A percentile compares a stretch with the other conserved stretches of the same genome.
These are phyloP conservation scores for Cottus gobio DNA, from an alignment of 2,113 vertebrate species.

Conservation along the genomic window DNA sequence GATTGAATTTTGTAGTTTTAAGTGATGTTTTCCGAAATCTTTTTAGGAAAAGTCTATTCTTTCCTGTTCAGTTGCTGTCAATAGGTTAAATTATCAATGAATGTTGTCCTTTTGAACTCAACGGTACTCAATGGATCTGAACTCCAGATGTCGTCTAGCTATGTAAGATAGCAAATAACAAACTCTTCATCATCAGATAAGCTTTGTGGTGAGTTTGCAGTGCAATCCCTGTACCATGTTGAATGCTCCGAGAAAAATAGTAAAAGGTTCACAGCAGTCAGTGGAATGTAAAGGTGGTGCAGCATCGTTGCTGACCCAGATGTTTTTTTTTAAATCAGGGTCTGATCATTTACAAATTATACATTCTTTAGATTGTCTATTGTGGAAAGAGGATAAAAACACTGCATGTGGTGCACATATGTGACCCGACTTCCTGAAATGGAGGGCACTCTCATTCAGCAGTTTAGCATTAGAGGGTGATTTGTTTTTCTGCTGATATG, in stretches of 20 bases:
- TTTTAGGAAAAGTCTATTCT: neutral
- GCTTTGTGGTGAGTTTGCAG: neutral
- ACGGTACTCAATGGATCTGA: neutral
- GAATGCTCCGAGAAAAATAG: neutral
- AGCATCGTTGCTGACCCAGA: neutral
- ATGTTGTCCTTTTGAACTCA: neutral
- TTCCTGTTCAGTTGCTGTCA: neutral
- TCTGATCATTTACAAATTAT: conserved; percentile 9
- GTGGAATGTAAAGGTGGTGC: neutral
- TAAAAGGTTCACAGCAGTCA: too few relatives aligned
- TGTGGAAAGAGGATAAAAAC: neutral
- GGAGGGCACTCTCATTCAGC: neutral
- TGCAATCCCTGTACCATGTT: neutral
- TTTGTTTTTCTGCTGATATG: conserved; percentile 14
- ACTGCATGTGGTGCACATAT: neutral
- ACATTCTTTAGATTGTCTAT: neutral
- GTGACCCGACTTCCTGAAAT: neutral
- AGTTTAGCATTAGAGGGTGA: neutral
- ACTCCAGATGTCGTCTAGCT: neutral
- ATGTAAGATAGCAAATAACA: neutral
- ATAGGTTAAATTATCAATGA: neutral
- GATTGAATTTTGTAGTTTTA: neutral
- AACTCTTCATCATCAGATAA: neutral
- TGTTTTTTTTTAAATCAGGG: neutral
- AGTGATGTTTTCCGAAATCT: too few relatives aligned